Percentiles rank a stretch among this genome's conserved stretches.
Conservation (phyloP, 1,140 invertebrate genomes). For the Neodiprion pinetum region DNA sequence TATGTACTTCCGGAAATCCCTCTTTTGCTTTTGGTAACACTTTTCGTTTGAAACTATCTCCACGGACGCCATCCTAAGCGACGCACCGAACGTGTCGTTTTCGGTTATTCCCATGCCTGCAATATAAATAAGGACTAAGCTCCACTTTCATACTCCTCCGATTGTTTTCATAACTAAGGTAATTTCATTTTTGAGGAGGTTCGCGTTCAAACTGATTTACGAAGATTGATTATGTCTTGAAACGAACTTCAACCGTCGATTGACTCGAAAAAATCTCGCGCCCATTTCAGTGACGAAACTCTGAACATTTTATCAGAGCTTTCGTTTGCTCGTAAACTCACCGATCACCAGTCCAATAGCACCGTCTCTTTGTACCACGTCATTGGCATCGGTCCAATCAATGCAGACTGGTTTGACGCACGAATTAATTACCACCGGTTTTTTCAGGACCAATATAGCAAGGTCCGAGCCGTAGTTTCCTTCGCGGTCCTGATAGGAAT, state of each 20-base stretch:
- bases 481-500: slow-evolving; percentile 53
- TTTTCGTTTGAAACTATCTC: slow-evolving; percentile 44
- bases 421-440: slow-evolving; percentile 38
- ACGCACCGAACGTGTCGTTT: slow-evolving; percentile 50
- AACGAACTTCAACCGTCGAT: too few relatives aligned
- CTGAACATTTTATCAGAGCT: slow-evolving; percentile 3
- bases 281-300: not conserved
- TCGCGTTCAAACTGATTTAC: too few relatives aligned
- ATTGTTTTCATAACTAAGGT: too few relatives aligned
- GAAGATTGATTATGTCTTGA: too few relatives aligned
- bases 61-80: slow-evolving; percentile 41
- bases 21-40: slow-evolving; percentile 48
- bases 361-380: slow-evolving; percentile 34
- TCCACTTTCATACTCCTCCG: not conserved
- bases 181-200: too few relatives aligned
- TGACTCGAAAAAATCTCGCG: too few relatives aligned
- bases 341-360: slow-evolving; percentile 46
- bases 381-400: slow-evolving; percentile 43
- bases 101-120: slow-evolving; percentile 60
- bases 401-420: slow-evolving; percentile 53
- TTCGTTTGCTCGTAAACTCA: slow-evolving; percentile 32
- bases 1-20: slow-evolving; percentile 58
- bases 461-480: slow-evolving; percentile 61
- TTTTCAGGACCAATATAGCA: slow-evolving; percentile 52
- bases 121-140: slow-evolving; percentile 32